Evolutionary conservation across 2,888 invertebrate genomes (phyloP).

Genomic region (Tricholauxania praeusta): DNA sequence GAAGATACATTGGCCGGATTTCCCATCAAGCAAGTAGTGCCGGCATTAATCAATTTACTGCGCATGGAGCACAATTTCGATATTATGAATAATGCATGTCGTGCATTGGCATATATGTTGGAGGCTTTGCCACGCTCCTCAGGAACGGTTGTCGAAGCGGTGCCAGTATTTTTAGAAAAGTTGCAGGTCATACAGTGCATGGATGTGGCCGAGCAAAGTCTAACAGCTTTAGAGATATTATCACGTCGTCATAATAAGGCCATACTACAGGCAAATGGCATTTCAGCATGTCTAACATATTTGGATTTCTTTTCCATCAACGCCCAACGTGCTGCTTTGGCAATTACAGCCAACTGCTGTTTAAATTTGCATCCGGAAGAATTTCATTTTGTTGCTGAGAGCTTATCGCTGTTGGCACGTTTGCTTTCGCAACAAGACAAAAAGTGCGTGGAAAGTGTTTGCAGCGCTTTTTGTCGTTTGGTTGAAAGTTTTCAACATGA

Average conservation of each 20-base stretch:
- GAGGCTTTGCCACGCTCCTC: constrained; percentile 97
- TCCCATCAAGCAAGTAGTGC: constrained; percentile 97
- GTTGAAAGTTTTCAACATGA: constrained; percentile 97
- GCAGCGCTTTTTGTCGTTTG: constrained; percentile 94
- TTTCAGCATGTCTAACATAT: constrained; percentile 95
- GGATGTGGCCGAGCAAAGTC: constrained; percentile 99
- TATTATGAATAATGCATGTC: constrained; percentile 99
- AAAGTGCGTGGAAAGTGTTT: constrained; percentile 97
- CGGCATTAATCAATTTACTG: constrained; percentile 90
- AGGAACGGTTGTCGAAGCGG: constrained; percentile 95
- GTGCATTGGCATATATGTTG: constrained; percentile 99
- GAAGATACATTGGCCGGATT: constrained; percentile 99
- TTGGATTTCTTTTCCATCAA: constrained; percentile 99
- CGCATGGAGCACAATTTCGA: constrained; percentile 99
- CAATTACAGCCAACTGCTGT: constrained; percentile 98
- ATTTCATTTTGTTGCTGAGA: constrained; percentile 92
- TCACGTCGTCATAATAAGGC: constrained; percentile 96
- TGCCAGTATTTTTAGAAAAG: constrained; percentile 97
- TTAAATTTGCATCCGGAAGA: constrained; percentile 94
- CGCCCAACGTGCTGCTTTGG: constrained; percentile 95
- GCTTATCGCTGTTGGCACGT: constrained; percentile 85
- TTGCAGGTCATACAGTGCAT: constrained; percentile 98
- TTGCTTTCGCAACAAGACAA: constrained; percentile 91
- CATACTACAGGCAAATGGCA: constrained; percentile 94
- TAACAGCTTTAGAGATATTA: constrained; percentile 97